Conservation (phyloP, 2,888 invertebrate species). For the Epistrophe eligans region DNA sequence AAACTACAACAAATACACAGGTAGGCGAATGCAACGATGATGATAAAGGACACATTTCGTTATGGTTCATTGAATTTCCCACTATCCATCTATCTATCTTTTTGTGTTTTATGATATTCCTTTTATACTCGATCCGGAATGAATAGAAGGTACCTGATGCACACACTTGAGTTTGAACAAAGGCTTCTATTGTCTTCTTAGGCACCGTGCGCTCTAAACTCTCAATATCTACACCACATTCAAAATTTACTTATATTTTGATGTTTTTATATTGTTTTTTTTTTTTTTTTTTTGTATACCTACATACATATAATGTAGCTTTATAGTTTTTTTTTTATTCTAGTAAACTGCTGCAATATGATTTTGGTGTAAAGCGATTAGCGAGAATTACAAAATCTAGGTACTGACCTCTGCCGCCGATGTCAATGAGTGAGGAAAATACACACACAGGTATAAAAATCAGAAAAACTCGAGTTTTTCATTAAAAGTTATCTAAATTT, state of each 20-base stretch:
- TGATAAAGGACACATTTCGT: slow-evolving; percentile 74
- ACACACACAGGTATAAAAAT: not conserved
- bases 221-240: slow-evolving; percentile 48
- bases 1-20: slow-evolving; percentile 54
- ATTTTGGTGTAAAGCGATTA: slow-evolving; percentile 63
- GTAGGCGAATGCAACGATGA: slow-evolving; percentile 52
- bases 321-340: slow-evolving; percentile 14
- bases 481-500: not conserved
- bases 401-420: not conserved
- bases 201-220: slow-evolving; percentile 66
- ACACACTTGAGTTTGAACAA: slow-evolving; percentile 74
- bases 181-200: slow-evolving; percentile 65
- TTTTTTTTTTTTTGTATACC: slow-evolving; percentile 24
- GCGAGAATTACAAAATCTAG: slow-evolving; percentile 40
- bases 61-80: slow-evolving; percentile 76
- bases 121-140: slow-evolving; percentile 57
- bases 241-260: slow-evolving; percentile 58
- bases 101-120: slow-evolving; percentile 73
- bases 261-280: slow-evolving; percentile 34
- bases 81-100: slow-evolving; percentile 68
- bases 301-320: not conserved
- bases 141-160: slow-evolving; percentile 74
- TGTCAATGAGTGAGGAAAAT: not conserved
- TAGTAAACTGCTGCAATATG: slow-evolving; percentile 26
- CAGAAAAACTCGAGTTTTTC: not conserved